Percentiles rank a stretch among this genome's conserved stretches.
These are phyloP conservation scores for Dendropsophus ebraccatus DNA, from an alignment of 2,113 vertebrate species.

Conservation along the genomic window DNA sequence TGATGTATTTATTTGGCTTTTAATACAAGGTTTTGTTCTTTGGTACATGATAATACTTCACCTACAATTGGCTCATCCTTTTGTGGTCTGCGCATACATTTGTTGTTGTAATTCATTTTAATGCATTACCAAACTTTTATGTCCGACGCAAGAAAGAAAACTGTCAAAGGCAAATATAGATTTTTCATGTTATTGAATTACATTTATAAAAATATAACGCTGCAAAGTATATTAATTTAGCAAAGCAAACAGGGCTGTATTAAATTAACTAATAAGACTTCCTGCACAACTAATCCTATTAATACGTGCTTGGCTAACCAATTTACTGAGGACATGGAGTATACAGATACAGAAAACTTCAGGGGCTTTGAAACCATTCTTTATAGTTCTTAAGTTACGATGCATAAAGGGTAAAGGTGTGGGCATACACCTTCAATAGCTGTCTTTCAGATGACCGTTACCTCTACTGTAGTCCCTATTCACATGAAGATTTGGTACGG, in stretches of 20 bases:
- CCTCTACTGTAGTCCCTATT: no score
- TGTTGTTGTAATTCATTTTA: not conserved
- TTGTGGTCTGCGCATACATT: not conserved
- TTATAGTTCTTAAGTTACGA: not conserved
- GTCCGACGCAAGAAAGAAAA: conserved; percentile 13
- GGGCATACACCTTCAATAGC: no score
- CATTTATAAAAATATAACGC: conserved; percentile 40
- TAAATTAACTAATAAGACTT: conserved; percentile 34
- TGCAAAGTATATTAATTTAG: conserved; percentile 48
- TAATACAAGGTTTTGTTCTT: not conserved
- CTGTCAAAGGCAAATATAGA: not conserved
- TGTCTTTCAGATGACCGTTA: no score
- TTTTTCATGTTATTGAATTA: conserved; percentile 21
- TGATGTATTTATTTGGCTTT: conserved; percentile 11
- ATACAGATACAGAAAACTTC: not conserved
- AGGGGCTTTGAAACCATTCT: not conserved
- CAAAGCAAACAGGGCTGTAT: conserved; percentile 30
- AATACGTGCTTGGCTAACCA: not conserved
- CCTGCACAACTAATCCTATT: conserved; percentile 22
- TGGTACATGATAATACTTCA: not conserved
- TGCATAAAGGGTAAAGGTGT: no score
- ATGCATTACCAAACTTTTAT: not conserved
- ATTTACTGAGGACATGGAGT: conserved; percentile 18
- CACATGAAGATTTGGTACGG: no score
- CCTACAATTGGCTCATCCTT: not conserved